Conservation (phyloP, 2,888 invertebrate species). For the Drosophila cognata region DNA sequence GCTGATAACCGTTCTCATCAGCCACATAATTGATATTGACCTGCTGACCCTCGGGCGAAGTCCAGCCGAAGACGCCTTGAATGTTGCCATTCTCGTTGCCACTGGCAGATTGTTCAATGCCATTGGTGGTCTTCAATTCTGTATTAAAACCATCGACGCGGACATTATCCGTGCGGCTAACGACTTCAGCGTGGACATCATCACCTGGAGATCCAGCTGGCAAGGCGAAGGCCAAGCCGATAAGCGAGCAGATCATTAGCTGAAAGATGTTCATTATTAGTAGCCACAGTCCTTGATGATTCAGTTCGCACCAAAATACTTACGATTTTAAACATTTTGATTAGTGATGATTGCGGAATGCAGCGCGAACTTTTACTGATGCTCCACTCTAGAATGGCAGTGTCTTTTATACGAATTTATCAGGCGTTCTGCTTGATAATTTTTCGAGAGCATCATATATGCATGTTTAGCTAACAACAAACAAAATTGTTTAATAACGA, state of each 20-base stretch:
- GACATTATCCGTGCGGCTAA: background rate
- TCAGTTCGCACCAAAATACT: background rate
- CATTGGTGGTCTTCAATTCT: background rate
- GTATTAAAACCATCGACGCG: background rate
- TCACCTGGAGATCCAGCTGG: background rate
- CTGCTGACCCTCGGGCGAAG: background rate
- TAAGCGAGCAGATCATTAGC: background rate
- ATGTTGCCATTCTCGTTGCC: background rate
- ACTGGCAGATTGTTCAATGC: background rate
- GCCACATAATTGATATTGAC: background rate
- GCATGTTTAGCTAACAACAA: background rate
- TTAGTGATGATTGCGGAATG: background rate
- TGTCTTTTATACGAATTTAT: background rate
- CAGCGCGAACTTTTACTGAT: background rate
- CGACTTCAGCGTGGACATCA: background rate
- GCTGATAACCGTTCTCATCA: slow-evolving; percentile 6
- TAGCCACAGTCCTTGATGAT: background rate
- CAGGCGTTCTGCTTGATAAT: background rate
- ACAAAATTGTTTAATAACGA: background rate
- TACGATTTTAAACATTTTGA: slow-evolving; percentile 11
- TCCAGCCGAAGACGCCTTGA: background rate
- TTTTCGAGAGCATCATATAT: background rate
- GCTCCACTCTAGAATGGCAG: background rate
- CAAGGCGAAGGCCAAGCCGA: background rate
- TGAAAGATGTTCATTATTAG: background rate